phyloP scores from a whole-genome alignment of 1,140 invertebrate genomes.

The Tribolium castaneum region DNA sequence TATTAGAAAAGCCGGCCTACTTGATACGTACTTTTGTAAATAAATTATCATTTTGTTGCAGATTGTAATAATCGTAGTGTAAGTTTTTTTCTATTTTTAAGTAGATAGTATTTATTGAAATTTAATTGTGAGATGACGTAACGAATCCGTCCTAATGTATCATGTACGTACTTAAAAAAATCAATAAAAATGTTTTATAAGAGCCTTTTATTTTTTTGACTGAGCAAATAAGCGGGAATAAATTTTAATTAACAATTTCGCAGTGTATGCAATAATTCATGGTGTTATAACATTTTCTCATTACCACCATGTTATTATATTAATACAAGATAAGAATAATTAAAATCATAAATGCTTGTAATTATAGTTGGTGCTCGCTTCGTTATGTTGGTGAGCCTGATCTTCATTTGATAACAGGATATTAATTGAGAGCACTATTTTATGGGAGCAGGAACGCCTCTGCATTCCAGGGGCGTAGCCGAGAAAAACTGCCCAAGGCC shows the following conservation, averaged over 20 bases:
- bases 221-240: constrained; percentile 42
- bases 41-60: constrained; percentile 12
- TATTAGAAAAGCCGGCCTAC: constrained; percentile 24
- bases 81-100: constrained; percentile 13
- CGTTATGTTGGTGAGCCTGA: constrained; percentile 49
- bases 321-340: constrained; percentile 56
- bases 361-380: constrained; percentile 50
- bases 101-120: constrained; percentile 25
- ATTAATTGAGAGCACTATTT: constrained; percentile 50
- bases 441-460: constrained; percentile 42
- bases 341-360: constrained; percentile 56
- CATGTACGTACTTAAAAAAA: constrained; percentile 40
- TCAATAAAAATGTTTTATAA: constrained; percentile 45
- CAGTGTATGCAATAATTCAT: constrained; percentile 44
- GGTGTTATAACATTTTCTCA: constrained; percentile 51
- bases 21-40: constrained; percentile 31
- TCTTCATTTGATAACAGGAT: constrained; percentile 53
- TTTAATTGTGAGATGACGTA: constrained; percentile 37
- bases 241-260: constrained; percentile 49
- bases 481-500: neutral
- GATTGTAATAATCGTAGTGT: neutral
- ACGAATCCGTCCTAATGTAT: constrained; percentile 48
- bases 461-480: neutral
- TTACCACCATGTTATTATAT: constrained; percentile 55
- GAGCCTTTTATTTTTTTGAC: constrained; percentile 1